A percentile compares a stretch with the other conserved stretches of the same genome.
Evolutionary conservation across 2,113 vertebrate genomes (phyloP).

Genomic region (Symphodus melops): DNA sequence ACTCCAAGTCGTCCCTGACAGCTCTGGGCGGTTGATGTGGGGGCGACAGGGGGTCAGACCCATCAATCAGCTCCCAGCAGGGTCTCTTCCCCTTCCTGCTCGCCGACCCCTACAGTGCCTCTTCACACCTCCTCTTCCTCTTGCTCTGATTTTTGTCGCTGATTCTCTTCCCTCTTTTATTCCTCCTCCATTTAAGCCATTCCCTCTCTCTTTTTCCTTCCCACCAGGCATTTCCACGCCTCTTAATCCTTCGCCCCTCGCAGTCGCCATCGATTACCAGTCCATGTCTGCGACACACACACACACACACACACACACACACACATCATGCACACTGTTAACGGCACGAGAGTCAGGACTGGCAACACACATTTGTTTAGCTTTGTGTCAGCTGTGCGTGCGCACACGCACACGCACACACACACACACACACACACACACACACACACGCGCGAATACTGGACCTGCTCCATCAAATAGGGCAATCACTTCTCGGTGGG

Average conservation of each 20-base stretch:
- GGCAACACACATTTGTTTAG: not conserved
- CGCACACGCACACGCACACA: no score
- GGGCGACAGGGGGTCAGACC: slow-evolving; percentile 24
- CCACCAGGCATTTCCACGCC: not conserved
- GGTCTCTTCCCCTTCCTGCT: slow-evolving; percentile 29
- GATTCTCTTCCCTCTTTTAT: not conserved
- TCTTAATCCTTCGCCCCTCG: slow-evolving; percentile 37
- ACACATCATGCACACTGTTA: slow-evolving; percentile 22
- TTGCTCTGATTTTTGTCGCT: not conserved
- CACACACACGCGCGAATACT: not conserved
- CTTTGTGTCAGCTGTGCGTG: not conserved
- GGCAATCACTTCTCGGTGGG: slow-evolving; percentile 59
- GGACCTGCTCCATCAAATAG: slow-evolving; percentile 46
- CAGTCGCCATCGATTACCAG: slow-evolving; percentile 38
- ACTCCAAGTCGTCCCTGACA: slow-evolving; percentile 40
- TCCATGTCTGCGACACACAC: slow-evolving; percentile 7
- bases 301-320: slow-evolving; percentile 21
- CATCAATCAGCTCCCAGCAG: slow-evolving; percentile 57
- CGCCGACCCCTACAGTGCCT: slow-evolving; percentile 9
- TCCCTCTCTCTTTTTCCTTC: not conserved
- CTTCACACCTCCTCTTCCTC: slow-evolving; percentile 12
- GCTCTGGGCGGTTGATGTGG: slow-evolving; percentile 23
- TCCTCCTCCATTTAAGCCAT: not conserved
- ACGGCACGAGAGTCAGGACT: slow-evolving; percentile 27
- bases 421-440: no score